These are phyloP conservation scores for Phlogophora meticulosa DNA, from an alignment of 2,888 invertebrate species.

Conservation along the genomic window DNA sequence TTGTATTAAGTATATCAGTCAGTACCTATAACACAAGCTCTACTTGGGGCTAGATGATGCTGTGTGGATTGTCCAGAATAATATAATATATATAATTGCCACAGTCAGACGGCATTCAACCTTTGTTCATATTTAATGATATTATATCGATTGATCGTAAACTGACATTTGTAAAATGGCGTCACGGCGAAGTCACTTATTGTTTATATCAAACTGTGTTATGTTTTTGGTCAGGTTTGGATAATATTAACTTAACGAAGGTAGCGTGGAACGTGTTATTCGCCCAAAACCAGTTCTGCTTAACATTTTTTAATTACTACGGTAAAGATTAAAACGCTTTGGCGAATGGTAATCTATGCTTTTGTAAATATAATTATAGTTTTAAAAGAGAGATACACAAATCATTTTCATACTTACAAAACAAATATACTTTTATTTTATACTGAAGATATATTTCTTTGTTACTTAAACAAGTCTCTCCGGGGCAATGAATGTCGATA, in stretches of 20 bases:
- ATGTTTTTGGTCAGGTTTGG: background rate
- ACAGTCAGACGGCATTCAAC: too few relatives aligned
- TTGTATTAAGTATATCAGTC: too few relatives aligned
- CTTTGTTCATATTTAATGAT: too few relatives aligned
- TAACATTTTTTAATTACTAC: slow-evolving; percentile 2
- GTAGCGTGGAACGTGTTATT: background rate
- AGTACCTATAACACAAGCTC: too few relatives aligned
- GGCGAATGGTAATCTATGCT: background rate
- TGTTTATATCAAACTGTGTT: background rate
- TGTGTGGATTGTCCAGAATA: too few relatives aligned
- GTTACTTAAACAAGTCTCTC: slow-evolving; percentile 55
- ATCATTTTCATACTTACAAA: background rate
- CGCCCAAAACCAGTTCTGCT: slow-evolving; percentile 16
- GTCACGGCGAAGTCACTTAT: background rate
- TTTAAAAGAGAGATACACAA: slow-evolving; percentile 6
- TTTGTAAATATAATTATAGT: background rate
- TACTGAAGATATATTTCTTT: slow-evolving; percentile 34
- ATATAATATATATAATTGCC: too few relatives aligned
- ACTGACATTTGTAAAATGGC: background rate
- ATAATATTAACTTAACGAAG: background rate
- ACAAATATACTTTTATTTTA: slow-evolving; percentile 13
- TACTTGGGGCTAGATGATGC: too few relatives aligned
- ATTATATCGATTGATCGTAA: too few relatives aligned
- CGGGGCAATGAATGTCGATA: slow-evolving; percentile 49
- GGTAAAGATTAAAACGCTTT: background rate